Conservation (phyloP, 2,888 invertebrate genomes). For the Lasioglossum figueresi region DNA sequence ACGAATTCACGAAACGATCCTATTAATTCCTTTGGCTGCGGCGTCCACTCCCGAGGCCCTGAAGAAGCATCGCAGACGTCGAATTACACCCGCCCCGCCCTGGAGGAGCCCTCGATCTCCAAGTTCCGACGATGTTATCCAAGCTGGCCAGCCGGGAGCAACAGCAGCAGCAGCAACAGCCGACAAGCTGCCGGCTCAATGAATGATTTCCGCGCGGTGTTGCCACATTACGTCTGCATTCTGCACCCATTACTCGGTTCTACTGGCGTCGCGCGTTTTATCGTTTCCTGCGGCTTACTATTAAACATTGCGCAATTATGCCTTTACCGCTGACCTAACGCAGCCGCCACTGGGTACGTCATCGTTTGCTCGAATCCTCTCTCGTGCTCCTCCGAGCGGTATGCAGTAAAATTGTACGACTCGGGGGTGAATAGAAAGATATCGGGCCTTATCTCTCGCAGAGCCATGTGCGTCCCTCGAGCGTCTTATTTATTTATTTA, state of each 20-base stretch:
- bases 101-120: conserved; percentile 34
- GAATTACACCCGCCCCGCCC: conserved; percentile 48
- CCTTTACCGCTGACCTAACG: conserved; percentile 48
- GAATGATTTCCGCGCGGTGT: conserved; percentile 84
- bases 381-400: neutral
- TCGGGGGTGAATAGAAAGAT: neutral
- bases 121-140: conserved; percentile 54
- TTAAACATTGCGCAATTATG: conserved; percentile 64
- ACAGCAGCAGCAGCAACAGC: conserved; percentile 37
- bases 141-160: conserved; percentile 51
- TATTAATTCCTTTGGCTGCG: conserved; percentile 30
- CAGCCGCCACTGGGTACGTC: conserved; percentile 40
- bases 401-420: neutral
- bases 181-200: conserved; percentile 75
- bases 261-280: conserved; percentile 55
- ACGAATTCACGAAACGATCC: conserved; percentile 37
- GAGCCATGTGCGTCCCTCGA: neutral
- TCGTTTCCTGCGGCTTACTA: conserved; percentile 64
- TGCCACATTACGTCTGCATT: conserved; percentile 77
- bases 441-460: neutral
- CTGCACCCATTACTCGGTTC: conserved; percentile 67
- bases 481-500: neutral
- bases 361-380: conserved; percentile 29
- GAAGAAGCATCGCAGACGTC: conserved; percentile 62
- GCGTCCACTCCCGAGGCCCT: conserved; percentile 31